These are phyloP conservation scores for Oligia fasciuncula DNA, from an alignment of 2,888 invertebrate species.

Conservation along the genomic window DNA sequence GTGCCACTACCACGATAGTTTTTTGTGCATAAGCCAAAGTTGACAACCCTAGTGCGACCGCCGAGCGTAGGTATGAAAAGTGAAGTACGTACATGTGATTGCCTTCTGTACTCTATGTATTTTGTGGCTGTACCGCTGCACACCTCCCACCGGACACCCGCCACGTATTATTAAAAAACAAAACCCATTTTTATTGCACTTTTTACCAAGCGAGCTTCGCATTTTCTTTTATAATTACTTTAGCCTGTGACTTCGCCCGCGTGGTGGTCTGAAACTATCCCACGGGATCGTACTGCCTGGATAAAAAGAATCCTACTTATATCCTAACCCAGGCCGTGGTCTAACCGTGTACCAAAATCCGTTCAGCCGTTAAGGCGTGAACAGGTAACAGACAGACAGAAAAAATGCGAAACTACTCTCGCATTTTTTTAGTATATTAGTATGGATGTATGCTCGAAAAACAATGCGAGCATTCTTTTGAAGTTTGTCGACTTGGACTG, in stretches of 20 bases:
- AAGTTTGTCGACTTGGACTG: constrained; percentile 16
- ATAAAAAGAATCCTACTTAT: neutral
- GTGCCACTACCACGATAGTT: too few relatives aligned
- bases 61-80: too few relatives aligned
- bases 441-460: constrained; percentile 31
- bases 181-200: constrained; percentile 51
- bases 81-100: too few relatives aligned
- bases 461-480: constrained; percentile 42
- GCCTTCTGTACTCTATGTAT: too few relatives aligned
- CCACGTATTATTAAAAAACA: constrained; percentile 53
- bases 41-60: too few relatives aligned
- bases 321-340: neutral
- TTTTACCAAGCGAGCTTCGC: constrained; percentile 47
- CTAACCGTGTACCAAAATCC: neutral
- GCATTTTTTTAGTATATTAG: too few relatives aligned
- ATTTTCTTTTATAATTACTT: constrained; percentile 38
- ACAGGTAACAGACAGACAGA: neutral
- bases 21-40: too few relatives aligned
- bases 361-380: neutral
- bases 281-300: too few relatives aligned
- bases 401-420: neutral
- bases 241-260: neutral
- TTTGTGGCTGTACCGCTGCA: constrained; percentile 14
- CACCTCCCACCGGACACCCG: constrained; percentile 32
- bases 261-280: neutral